phyloP scores from a whole-genome alignment of 2,797 vertebrate species.

The Apogon talboti region DNA sequence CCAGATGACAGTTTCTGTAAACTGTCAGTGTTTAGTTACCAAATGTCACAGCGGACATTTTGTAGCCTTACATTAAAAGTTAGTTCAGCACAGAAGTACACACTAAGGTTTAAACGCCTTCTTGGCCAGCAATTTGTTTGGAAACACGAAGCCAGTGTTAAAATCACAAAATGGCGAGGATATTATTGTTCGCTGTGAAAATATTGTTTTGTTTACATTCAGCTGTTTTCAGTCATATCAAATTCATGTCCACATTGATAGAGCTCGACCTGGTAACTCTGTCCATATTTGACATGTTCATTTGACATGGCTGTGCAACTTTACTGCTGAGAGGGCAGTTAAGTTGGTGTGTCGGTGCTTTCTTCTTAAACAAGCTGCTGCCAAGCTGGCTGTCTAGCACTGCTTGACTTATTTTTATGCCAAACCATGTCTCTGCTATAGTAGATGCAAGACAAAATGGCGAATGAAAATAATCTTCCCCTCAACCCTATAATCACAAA shows the following conservation, averaged over 20 bases:
- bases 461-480: conserved; percentile 65
- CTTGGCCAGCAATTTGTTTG: conserved; percentile 50
- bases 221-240: background rate
- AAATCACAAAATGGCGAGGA: conserved; percentile 82
- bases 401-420: conserved; percentile 74
- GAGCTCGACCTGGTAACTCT: background rate
- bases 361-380: conserved; percentile 47
- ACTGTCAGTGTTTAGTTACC: conserved; percentile 43
- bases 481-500: conserved; percentile 6
- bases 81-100: background rate
- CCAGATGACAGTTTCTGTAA: conserved; percentile 69
- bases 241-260: background rate
- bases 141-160: conserved; percentile 55
- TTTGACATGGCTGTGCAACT: conserved; percentile 63
- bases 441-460: conserved; percentile 82
- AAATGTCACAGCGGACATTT: conserved; percentile 1
- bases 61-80: background rate
- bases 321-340: conserved; percentile 73
- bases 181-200: conserved; percentile 60
- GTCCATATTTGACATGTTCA: conserved; percentile 15
- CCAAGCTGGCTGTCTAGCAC: conserved; percentile 64
- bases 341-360: conserved; percentile 62
- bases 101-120: conserved; percentile 7
- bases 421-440: conserved; percentile 62
- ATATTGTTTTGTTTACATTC: conserved; percentile 37